Evolutionary conservation across 2,888 invertebrate species (phyloP).

Genomic region (Leptothorax acervorum): DNA sequence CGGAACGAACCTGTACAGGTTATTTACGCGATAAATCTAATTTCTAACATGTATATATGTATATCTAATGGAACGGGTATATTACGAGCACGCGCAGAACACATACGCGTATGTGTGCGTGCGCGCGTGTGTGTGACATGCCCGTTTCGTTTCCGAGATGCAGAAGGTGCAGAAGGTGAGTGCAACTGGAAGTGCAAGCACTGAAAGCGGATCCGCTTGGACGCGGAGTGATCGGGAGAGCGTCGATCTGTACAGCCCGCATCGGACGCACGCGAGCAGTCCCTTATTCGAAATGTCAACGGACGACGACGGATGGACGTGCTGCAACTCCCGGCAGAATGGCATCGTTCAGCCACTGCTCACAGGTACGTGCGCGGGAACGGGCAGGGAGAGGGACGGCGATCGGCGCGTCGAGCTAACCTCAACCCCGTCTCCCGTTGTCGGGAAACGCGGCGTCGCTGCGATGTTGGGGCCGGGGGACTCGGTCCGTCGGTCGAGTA

Average conservation of each 20-base stretch:
- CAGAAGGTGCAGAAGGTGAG: conserved; percentile 49
- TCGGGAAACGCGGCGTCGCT: no score
- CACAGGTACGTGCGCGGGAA: conserved; percentile 88
- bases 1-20: background rate
- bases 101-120: background rate
- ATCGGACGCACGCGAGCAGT: background rate
- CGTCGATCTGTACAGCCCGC: background rate
- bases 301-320: conserved; percentile 72
- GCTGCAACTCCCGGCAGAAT: conserved; percentile 89
- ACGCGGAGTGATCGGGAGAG: background rate
- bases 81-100: no score
- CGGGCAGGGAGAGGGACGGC: no score
- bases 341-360: conserved; percentile 95
- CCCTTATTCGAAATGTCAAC: conserved; percentile 76
- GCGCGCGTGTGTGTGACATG: no score
- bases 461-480: no score
- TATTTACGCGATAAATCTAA: background rate
- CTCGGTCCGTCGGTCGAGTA: no score
- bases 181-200: background rate
- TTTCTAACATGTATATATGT: background rate
- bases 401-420: background rate
- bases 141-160: background rate
- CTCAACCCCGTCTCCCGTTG: background rate
- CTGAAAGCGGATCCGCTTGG: background rate
- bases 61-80: background rate